phyloP scores from a whole-genome alignment of 2,888 invertebrate genomes.

The Eueremaeus valkanovi region DNA sequence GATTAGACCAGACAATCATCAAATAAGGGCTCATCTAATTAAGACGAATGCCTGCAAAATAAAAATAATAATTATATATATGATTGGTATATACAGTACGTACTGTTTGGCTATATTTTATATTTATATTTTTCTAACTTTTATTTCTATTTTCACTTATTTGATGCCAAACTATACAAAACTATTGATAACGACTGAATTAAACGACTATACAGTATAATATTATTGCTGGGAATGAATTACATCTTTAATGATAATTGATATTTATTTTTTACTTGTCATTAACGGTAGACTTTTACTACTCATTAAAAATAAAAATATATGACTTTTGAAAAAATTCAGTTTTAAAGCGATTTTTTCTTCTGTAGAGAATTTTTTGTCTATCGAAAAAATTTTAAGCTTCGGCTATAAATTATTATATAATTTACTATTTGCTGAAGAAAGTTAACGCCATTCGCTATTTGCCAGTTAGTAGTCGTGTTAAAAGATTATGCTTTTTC shows the following conservation, averaged over 20 bases:
- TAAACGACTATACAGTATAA: background rate
- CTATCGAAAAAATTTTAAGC: background rate
- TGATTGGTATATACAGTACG: no score
- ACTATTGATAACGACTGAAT: no score
- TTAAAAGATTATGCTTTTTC: background rate
- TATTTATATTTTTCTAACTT: no score
- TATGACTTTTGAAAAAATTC: background rate
- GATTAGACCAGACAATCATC: background rate
- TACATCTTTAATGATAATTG: constrained; percentile 19
- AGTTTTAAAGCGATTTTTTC: background rate
- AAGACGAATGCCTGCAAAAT: background rate
- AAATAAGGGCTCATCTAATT: background rate
- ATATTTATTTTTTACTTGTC: constrained; percentile 15
- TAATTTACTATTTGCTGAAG: background rate
- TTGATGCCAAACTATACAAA: no score
- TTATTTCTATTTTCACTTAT: no score
- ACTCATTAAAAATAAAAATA: constrained; percentile 20
- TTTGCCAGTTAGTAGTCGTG: no score
- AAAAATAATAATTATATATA: no score
- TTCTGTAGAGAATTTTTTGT: background rate
- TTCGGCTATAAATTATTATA: background rate
- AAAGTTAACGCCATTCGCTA: background rate
- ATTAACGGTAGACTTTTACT: constrained; percentile 8
- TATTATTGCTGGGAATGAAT: constrained; percentile 4
- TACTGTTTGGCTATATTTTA: no score